A percentile compares a stretch with the other conserved stretches of the same genome.
Conservation (phyloP, 2,113 vertebrate genomes). For the Leptobrachium leishanense region DNA sequence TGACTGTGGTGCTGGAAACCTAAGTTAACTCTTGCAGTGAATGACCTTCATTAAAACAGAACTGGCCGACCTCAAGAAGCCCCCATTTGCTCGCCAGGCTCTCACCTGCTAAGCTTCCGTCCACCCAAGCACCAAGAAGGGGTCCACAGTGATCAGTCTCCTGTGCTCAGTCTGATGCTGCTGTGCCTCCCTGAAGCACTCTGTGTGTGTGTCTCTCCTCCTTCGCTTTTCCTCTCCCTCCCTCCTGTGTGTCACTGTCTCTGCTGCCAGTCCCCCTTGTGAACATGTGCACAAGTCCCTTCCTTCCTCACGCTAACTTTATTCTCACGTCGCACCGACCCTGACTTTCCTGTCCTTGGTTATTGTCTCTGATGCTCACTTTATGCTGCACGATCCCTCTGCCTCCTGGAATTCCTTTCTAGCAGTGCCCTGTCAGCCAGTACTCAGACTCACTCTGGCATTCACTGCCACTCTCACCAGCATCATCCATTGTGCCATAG, state of each 20-base stretch:
- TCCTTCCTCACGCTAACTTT: neutral
- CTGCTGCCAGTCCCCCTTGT: neutral
- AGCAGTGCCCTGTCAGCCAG: neutral
- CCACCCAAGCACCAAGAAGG: constrained; percentile 4
- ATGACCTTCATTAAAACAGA: neutral
- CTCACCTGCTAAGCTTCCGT: constrained; percentile 15
- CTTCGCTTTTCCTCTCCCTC: neutral
- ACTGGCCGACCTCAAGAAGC: neutral
- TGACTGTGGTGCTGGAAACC: neutral
- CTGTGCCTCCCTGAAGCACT: constrained; percentile 15
- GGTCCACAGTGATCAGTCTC: neutral
- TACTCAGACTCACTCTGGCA: neutral
- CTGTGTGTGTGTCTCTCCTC: constrained; percentile 9
- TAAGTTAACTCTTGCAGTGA: neutral
- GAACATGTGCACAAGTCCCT: neutral
- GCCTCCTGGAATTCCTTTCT: neutral
- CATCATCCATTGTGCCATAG: too few species aligned
- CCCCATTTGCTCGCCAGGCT: constrained; percentile 1
- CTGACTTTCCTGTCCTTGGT: neutral
- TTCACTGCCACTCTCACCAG: neutral
- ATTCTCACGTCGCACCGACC: neutral
- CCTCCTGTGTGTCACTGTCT: neutral
- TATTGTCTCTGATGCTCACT: neutral
- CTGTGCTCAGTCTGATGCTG: neutral
- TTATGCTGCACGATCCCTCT: neutral